Evolutionary conservation across 2,888 invertebrate species (phyloP).

Genomic region (Mesorhabditis spiculigera): DNA sequence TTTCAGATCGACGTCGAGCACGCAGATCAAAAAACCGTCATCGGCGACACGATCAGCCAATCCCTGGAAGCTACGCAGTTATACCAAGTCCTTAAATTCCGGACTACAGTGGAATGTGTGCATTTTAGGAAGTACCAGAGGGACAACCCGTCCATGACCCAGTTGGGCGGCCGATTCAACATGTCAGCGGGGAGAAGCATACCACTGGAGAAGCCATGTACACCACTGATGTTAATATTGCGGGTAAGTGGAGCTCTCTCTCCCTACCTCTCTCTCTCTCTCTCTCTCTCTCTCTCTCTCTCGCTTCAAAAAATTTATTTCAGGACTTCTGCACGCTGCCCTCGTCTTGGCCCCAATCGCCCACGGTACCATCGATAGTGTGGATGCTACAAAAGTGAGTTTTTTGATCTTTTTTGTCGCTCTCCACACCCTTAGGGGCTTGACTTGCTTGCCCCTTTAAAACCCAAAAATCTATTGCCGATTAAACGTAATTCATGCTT

Average conservation of each 20-base stretch:
- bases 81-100: constrained; percentile 53
- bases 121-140: constrained; percentile 51
- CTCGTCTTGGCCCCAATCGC: constrained; percentile 70
- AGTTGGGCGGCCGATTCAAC: constrained; percentile 77
- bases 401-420: not conserved
- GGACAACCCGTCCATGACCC: constrained; percentile 66
- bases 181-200: constrained; percentile 80
- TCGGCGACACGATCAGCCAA: constrained; percentile 37
- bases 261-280: not conserved
- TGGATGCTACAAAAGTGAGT: constrained; percentile 67
- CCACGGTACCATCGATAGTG: constrained; percentile 35
- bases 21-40: constrained; percentile 19
- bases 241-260: constrained; percentile 20
- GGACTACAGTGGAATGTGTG: no score
- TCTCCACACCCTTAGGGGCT: not conserved
- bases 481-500: not conserved
- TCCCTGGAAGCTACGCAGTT: constrained; percentile 66
- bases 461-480: not conserved
- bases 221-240: constrained; percentile 75
- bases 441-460: not conserved
- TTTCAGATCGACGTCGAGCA: constrained; percentile 10
- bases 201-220: constrained; percentile 86
- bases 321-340: constrained; percentile 75
- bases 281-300: not conserved
- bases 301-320: constrained; percentile 9